Conservation (phyloP, 2,113 vertebrate genomes). For the Rana temporaria region DNA sequence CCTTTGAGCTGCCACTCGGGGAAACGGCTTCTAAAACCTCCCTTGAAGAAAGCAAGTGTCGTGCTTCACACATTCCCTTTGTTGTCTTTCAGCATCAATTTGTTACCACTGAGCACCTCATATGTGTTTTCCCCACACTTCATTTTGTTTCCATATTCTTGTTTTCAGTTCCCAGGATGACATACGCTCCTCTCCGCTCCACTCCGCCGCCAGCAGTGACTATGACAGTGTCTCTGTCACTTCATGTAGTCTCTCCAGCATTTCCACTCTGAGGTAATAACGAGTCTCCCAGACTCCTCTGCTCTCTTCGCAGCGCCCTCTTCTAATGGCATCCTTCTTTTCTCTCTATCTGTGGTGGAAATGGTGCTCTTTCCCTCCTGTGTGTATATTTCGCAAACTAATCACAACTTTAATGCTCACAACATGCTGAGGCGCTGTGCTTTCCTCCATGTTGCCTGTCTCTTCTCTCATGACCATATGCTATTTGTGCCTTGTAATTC, state of each 20-base stretch:
- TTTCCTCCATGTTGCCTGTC: background rate
- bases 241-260: conserved; percentile 90
- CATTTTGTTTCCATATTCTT: conserved; percentile 70
- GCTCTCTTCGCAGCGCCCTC: conserved; percentile 47
- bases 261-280: conserved; percentile 86
- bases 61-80: conserved; percentile 20
- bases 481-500: no score
- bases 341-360: conserved; percentile 58
- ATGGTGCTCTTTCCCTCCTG: conserved; percentile 61
- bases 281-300: conserved; percentile 61
- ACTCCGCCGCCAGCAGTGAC: conserved; percentile 90
- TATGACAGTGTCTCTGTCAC: conserved; percentile 91
- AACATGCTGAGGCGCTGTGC: background rate
- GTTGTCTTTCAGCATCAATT: conserved; percentile 46
- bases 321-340: conserved; percentile 53
- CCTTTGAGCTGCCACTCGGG: background rate
- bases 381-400: conserved; percentile 45
- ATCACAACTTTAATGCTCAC: background rate
- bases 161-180: conserved; percentile 81
- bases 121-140: conserved; percentile 62
- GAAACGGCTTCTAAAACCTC: conserved; percentile 19
- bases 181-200: conserved; percentile 82
- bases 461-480: background rate
- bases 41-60: conserved; percentile 41
- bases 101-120: conserved; percentile 60